Evolutionary conservation across 2,888 invertebrate species (phyloP), one percentile per base, ranked within the genome.

Genomic region (Cephonodes hylas): DNA sequence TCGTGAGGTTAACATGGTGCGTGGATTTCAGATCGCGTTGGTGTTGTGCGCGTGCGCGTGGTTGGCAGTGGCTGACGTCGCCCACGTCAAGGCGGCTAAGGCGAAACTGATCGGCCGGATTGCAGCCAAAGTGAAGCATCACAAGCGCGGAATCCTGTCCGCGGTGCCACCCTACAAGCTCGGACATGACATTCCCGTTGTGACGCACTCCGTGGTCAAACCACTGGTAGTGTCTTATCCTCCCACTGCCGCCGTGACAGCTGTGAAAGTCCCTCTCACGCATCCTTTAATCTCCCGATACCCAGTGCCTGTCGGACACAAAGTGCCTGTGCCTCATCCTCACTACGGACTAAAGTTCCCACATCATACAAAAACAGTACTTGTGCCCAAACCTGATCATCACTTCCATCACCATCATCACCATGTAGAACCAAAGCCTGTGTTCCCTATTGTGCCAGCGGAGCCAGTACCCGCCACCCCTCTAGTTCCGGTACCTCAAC

Each of bases 381-480:
- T 81, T n/a, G 59, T 77, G 0, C 79, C 83, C 0, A 83, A 83
- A 58, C 84, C 89, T 0, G 89, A 86, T 63, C 85, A 86, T 42
- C 86, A 91, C 66, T 91, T 82, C 64, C 90, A 91, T 65, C 91
- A 92, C 66, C 91, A 92, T 61, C 91, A 91, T 65, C 91, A 91
- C 59, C 91, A 91, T 59, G 76, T 89, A 1, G 76, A 82, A 1
- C 86, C 89, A 15, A 82, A 80, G 42, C 91, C 91, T 0, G 66
- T 84, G 0, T 68, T 89, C 1, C 89, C 89, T 1, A 76, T 88
- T 3, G 67, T 82, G 0, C 84, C 83, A 0, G 76, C 78, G n/a
- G 73, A 76, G 0, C 77, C 76, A 0, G 64, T 77, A 0, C 81
- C 81, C 2, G 71, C 79, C 2, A 64, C 80, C n/a, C 79, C 84